Percentiles rank a stretch among this genome's conserved stretches.
These are phyloP conservation scores for Cryptoblepharus egeriae DNA, from an alignment of 2,797 vertebrate genomes.

Conservation along the genomic window DNA sequence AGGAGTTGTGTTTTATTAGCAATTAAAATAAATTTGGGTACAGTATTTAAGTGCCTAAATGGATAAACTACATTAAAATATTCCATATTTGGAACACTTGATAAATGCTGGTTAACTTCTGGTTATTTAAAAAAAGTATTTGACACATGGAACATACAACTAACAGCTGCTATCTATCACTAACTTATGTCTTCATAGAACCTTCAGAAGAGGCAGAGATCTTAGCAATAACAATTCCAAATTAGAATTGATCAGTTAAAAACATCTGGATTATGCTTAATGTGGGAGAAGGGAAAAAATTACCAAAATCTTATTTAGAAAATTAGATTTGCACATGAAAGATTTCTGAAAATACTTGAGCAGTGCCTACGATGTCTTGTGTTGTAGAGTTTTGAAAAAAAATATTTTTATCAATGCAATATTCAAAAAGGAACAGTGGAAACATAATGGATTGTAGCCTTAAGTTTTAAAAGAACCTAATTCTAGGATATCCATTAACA, in stretches of 20 bases:
- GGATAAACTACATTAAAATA: conserved; percentile 60
- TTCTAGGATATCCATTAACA: conserved; percentile 45
- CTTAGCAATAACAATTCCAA: conserved; percentile 54
- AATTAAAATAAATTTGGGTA: conserved; percentile 73
- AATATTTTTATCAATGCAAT: conserved; percentile 68
- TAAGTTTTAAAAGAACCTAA: conserved; percentile 57
- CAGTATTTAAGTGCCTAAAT: conserved; percentile 85
- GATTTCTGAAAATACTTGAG: conserved; percentile 65
- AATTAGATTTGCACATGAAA: conserved; percentile 68
- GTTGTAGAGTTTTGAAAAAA: conserved; percentile 65
- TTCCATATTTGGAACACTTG: conserved; percentile 52
- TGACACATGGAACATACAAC: conserved; percentile 33
- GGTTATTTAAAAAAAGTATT: conserved; percentile 56
- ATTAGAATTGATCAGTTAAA: conserved; percentile 14
- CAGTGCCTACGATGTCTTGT: conserved; percentile 73
- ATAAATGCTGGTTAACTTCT: conserved; percentile 72
- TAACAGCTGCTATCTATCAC: conserved; percentile 46
- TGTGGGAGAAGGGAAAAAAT: conserved; percentile 43
- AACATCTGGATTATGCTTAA: conserved; percentile 30
- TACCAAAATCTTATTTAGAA: conserved; percentile 62
- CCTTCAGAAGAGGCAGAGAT: conserved; percentile 46
- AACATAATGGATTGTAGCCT: conserved; percentile 64
- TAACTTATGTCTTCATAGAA: conserved; percentile 26
- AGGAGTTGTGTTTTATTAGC: conserved; percentile 75
- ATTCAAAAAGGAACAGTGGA: conserved; percentile 60